Percentiles rank a stretch among this genome's conserved stretches.
These are phyloP conservation scores for Tupaia tana DNA, from an alignment of 2,113 vertebrate genomes.

Conservation along the genomic window DNA sequence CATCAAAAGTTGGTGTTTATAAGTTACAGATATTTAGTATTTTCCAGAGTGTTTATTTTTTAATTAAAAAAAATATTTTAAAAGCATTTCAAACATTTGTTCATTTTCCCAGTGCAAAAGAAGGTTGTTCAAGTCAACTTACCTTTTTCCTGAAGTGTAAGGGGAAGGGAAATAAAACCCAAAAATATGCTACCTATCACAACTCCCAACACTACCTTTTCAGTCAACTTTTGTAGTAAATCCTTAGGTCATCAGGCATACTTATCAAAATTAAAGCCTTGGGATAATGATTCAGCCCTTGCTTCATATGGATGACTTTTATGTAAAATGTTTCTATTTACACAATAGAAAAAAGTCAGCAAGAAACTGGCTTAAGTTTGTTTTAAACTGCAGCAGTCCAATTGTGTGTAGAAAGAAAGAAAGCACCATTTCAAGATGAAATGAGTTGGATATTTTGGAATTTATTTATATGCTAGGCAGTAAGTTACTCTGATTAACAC, in stretches of 20 bases:
- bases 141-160: constrained; percentile 82
- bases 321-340: constrained; percentile 74
- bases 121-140: constrained; percentile 82
- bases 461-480: constrained; percentile 77
- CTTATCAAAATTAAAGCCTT: constrained; percentile 77
- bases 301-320: constrained; percentile 56
- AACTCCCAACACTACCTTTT: constrained; percentile 55
- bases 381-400: constrained; percentile 75
- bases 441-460: constrained; percentile 66
- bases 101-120: constrained; percentile 89
- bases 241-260: constrained; percentile 69
- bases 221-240: constrained; percentile 66
- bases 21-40: constrained; percentile 86
- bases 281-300: constrained; percentile 70
- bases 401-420: constrained; percentile 68
- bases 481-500: constrained; percentile 83
- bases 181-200: constrained; percentile 33
- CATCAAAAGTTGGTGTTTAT: constrained; percentile 82
- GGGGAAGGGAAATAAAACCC: constrained; percentile 24
- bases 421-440: constrained; percentile 82
- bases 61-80: constrained; percentile 72
- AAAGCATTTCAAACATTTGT: constrained; percentile 85
- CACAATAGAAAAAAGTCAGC: constrained; percentile 84
- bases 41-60: constrained; percentile 84
- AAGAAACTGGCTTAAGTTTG: constrained; percentile 67